phyloP scores from a whole-genome alignment of 2,888 invertebrate species.

The Thereva nobilitata region DNA sequence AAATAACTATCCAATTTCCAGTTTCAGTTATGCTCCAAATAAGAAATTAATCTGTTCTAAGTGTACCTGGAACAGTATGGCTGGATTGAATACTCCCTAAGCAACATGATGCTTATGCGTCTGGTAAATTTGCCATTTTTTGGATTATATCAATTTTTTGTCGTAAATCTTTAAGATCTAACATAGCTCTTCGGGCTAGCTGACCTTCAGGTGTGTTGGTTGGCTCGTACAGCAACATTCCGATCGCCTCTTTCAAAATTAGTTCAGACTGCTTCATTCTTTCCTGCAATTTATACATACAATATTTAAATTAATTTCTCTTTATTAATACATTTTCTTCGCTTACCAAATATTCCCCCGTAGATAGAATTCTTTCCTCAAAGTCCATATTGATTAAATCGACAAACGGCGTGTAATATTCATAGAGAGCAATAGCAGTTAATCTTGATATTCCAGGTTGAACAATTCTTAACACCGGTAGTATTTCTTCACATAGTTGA shows the following conservation, averaged over 20 bases:
- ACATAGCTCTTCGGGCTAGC: slow-evolving; percentile 69
- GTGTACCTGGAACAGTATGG: no score
- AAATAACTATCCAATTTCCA: no score
- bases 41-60: no score
- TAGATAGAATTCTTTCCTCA: slow-evolving; percentile 62
- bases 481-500: slow-evolving; percentile 67
- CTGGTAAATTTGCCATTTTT: no score
- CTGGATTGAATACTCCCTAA: no score
- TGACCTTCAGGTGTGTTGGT: slow-evolving; percentile 72
- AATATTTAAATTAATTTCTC: background rate
- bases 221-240: slow-evolving; percentile 73
- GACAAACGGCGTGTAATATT: slow-evolving; percentile 70
- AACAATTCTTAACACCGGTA: slow-evolving; percentile 67
- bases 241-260: slow-evolving; percentile 65
- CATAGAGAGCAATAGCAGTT: slow-evolving; percentile 74
- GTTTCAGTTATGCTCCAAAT: no score
- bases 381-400: slow-evolving; percentile 67
- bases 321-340: background rate
- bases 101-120: no score
- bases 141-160: background rate
- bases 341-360: slow-evolving; percentile 59
- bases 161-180: slow-evolving; percentile 62
- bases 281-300: slow-evolving; percentile 59
- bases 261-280: slow-evolving; percentile 58
- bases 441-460: slow-evolving; percentile 62